Evolutionary conservation across 1,140 invertebrate genomes (phyloP).

Genomic region (Pseudomyrmex cubaensis): DNA sequence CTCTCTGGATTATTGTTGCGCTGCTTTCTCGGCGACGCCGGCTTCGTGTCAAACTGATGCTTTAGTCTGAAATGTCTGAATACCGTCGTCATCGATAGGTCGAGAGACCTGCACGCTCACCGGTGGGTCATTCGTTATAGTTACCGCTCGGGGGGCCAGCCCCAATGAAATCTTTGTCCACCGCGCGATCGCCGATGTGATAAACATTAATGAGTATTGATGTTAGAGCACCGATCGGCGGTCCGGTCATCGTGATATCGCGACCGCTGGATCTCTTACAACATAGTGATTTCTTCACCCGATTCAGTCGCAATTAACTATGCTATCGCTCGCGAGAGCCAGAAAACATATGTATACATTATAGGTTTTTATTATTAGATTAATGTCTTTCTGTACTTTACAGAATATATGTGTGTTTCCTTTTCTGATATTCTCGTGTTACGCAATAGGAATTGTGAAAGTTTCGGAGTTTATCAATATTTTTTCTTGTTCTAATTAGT

Average conservation of each 20-base stretch:
- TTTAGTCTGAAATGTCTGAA: constrained; percentile 22
- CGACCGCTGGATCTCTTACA: constrained; percentile 55
- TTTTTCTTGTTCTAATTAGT: not conserved
- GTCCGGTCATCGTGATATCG: constrained; percentile 64
- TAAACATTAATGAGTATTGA: constrained; percentile 76
- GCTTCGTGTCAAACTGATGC: not conserved
- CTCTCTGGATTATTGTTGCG: constrained; percentile 17
- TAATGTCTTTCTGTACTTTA: not conserved
- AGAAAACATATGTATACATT: not conserved
- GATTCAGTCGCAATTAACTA: constrained; percentile 60
- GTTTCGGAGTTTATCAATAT: no score
- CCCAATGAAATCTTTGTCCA: constrained; percentile 71
- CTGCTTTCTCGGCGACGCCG: constrained; percentile 18
- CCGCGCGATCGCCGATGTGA: constrained; percentile 67
- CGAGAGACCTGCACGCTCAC: constrained; percentile 74
- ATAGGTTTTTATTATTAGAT: not conserved
- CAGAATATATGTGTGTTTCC: no score
- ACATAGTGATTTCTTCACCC: constrained; percentile 53
- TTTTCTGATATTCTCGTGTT: no score
- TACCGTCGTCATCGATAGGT: constrained; percentile 38
- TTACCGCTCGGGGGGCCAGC: constrained; percentile 56
- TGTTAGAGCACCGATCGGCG: constrained; percentile 60
- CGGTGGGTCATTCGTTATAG: constrained; percentile 74
- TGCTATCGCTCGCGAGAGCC: constrained; percentile 14
- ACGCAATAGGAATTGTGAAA: no score